A percentile compares a stretch with the other conserved stretches of the same genome.
Conservation (phyloP, 2,888 invertebrate genomes). For the Azorinus chamasolen region DNA sequence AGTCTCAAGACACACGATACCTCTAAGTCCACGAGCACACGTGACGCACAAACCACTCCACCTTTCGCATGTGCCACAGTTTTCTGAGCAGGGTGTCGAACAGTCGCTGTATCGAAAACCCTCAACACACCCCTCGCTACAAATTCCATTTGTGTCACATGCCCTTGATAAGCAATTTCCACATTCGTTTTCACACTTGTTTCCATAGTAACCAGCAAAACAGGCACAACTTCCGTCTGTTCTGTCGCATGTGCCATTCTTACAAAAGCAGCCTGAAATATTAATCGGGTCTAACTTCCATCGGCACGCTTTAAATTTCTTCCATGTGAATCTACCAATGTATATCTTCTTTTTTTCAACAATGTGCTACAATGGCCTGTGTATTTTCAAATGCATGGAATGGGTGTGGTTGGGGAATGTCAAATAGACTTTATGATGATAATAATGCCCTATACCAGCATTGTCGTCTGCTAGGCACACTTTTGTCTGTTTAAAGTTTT, state of each 20-base stretch:
- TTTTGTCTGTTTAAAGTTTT: too few species aligned
- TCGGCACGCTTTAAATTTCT: too few species aligned
- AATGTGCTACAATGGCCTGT: too few species aligned
- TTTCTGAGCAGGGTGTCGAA: constrained; percentile 2
- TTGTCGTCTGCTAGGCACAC: too few species aligned
- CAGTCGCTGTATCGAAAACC: constrained; percentile 16
- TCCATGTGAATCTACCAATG: too few species aligned
- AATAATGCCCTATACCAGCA: too few species aligned
- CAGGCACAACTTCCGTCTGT: constrained; percentile 16
- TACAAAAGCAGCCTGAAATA: constrained; percentile 38
- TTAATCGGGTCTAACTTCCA: neutral
- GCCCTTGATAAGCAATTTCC: constrained; percentile 25
- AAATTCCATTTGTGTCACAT: constrained; percentile 29
- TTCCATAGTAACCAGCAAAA: constrained; percentile 14
- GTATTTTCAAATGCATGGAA: too few species aligned
- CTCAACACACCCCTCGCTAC: constrained; percentile 22
- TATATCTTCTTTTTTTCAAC: too few species aligned
- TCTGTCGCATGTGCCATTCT: constrained; percentile 16
- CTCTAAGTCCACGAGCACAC: constrained; percentile 17
- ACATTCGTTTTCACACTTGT: constrained; percentile 20
- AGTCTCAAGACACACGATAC: neutral
- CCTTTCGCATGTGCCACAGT: constrained; percentile 19
- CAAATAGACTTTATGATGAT: too few species aligned
- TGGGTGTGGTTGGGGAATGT: too few species aligned
- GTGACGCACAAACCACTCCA: constrained; percentile 14